Percentiles rank a stretch among this genome's conserved stretches.
Evolutionary conservation across 2,797 vertebrate species (phyloP).

Genomic region (Rhodeus uyekii): DNA sequence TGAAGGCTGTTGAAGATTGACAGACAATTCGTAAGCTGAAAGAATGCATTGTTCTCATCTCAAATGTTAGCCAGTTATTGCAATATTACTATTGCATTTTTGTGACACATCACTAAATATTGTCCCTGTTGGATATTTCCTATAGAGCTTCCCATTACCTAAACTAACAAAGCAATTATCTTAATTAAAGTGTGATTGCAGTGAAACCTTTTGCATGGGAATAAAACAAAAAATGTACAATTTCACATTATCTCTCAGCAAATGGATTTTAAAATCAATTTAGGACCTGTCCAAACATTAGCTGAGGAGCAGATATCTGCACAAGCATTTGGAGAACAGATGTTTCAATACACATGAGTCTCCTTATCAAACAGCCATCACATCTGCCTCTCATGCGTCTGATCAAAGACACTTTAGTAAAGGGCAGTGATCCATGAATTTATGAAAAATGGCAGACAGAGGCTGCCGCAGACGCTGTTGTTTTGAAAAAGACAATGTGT

Average conservation of each 20-base stretch:
- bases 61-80: too few relatives aligned
- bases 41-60: neutral
- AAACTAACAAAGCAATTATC: too few relatives aligned
- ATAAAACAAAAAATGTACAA: neutral
- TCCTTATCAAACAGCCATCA: neutral
- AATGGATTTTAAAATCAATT: neutral
- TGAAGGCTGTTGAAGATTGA: neutral
- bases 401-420: slow-evolving; percentile 7
- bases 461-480: neutral
- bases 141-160: too few relatives aligned
- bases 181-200: neutral
- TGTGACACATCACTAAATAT: neutral
- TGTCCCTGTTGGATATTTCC: neutral
- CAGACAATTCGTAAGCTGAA: neutral
- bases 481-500: neutral
- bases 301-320: neutral
- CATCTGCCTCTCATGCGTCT: neutral
- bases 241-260: neutral
- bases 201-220: neutral
- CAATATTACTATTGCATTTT: neutral
- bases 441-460: neutral
- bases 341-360: neutral
- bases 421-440: neutral
- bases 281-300: neutral
- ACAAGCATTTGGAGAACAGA: slow-evolving; percentile 22